These are phyloP conservation scores for Lasius platythorax DNA, from an alignment of 2,888 invertebrate genomes.

Conservation along the genomic window DNA sequence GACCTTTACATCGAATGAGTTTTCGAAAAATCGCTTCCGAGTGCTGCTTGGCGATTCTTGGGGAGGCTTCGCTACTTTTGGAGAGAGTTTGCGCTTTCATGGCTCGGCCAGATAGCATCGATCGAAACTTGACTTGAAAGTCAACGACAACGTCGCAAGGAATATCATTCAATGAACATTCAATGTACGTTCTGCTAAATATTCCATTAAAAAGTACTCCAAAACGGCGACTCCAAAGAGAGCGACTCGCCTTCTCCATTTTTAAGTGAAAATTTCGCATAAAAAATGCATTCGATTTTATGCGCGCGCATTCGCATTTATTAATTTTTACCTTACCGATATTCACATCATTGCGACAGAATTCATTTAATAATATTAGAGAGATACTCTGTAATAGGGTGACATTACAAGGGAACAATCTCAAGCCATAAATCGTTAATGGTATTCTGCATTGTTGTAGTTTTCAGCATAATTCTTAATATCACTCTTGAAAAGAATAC, in stretches of 20 bases:
- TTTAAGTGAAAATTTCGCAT: not conserved
- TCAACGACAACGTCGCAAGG: conserved; percentile 33
- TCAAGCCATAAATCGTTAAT: not conserved
- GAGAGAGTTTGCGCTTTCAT: conserved; percentile 48
- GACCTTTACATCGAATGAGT: not conserved
- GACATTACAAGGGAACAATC: not conserved
- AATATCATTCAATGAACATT: conserved; percentile 36
- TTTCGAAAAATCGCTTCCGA: conserved; percentile 23
- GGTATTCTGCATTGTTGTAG: not conserved
- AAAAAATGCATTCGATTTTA: conserved; percentile 4
- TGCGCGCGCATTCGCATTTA: not conserved
- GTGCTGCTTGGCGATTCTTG: conserved; percentile 42
- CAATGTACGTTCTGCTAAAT: conserved; percentile 24
- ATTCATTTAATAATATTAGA: conserved; percentile 4
- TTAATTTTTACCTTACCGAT: not conserved
- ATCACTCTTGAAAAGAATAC: not conserved
- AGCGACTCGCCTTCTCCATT: not conserved
- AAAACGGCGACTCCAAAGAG: not conserved
- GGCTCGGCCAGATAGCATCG: conserved; percentile 48
- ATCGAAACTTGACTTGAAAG: conserved; percentile 50
- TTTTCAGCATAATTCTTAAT: not conserved
- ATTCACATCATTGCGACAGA: not conserved
- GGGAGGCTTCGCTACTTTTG: conserved; percentile 40
- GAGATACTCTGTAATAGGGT: not conserved
- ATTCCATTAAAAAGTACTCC: conserved; percentile 18